A percentile compares a stretch with the other conserved stretches of the same genome.
These are phyloP conservation scores for Onychorhynchus coronatus DNA, from an alignment of 2,113 vertebrate genomes.

Conservation along the genomic window DNA sequence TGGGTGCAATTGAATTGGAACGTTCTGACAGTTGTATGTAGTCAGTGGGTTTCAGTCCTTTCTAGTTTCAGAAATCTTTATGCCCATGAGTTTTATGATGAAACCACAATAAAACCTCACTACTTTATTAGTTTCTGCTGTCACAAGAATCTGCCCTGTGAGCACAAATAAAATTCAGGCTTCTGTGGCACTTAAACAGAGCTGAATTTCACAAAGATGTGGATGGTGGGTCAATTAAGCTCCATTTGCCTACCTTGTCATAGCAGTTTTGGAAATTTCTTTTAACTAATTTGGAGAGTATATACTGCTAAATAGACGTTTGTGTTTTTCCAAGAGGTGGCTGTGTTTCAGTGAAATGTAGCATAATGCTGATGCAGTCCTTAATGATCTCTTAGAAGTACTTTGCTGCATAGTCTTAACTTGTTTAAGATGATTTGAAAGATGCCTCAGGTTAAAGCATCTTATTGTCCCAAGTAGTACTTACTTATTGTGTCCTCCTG, in stretches of 20 bases:
- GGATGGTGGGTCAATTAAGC: background rate
- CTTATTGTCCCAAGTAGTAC: background rate
- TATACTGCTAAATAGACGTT: background rate
- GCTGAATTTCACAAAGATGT: background rate
- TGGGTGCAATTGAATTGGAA: background rate
- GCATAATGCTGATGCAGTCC: background rate
- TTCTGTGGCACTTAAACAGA: background rate
- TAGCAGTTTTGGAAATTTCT: background rate
- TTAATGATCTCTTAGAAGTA: background rate
- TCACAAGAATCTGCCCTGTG: background rate
- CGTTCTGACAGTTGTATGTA: background rate
- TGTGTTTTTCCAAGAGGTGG: background rate
- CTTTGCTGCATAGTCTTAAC: background rate
- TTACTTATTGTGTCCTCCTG: background rate
- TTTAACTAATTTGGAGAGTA: background rate
- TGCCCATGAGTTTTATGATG: background rate
- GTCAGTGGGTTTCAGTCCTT: background rate
- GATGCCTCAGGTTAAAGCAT: background rate
- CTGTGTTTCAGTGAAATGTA: background rate
- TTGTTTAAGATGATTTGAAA: background rate
- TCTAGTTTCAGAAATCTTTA: background rate
- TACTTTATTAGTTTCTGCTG: background rate
- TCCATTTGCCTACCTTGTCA: background rate
- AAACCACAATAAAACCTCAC: background rate
- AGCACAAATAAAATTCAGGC: background rate